Percentiles rank a stretch among this genome's conserved stretches.
Evolutionary conservation across 2,113 vertebrate genomes (phyloP).

Genomic region (Ginglymostoma cirratum): DNA sequence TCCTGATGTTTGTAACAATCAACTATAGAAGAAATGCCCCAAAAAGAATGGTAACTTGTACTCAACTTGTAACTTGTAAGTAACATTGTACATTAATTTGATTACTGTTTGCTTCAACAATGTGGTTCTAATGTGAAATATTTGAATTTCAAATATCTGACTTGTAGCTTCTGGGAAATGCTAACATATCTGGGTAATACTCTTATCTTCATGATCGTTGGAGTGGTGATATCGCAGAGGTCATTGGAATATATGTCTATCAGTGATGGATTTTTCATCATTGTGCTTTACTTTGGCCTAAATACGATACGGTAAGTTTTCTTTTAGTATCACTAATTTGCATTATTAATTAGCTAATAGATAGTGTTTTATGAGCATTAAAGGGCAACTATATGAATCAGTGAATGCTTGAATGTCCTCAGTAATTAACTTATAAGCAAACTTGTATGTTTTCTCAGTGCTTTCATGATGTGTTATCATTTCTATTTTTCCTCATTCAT

Average conservation of each 20-base stretch:
- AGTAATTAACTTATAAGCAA: not conserved
- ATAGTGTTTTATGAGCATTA: not conserved
- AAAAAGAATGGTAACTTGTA: not conserved
- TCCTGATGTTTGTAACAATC: too few relatives aligned
- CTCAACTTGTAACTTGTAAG: not conserved
- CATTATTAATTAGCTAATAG: not conserved
- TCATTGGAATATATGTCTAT: conserved; percentile 39
- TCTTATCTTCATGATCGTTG: conserved; percentile 44
- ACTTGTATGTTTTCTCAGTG: not conserved
- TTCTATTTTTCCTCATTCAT: conserved; percentile 15
- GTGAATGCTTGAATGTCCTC: not conserved
- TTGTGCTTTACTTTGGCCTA: conserved; percentile 42
- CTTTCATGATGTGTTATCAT: not conserved
- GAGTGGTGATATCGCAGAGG: conserved; percentile 44
- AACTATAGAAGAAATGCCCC: not conserved
- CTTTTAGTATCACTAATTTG: not conserved
- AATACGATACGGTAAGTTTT: conserved; percentile 43
- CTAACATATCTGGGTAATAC: conserved; percentile 45
- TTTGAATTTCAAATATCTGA: conserved; percentile 27
- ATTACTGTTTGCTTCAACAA: not conserved
- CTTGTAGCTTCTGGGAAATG: conserved; percentile 45
- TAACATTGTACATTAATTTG: not conserved
- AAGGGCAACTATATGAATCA: not conserved
- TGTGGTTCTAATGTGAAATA: conserved; percentile 3
- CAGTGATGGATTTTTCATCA: conserved; percentile 42